A percentile compares a stretch with the other conserved stretches of the same genome.
These are phyloP conservation scores for Tinea semifulvella DNA, from an alignment of 2,888 invertebrate genomes.

Conservation along the genomic window DNA sequence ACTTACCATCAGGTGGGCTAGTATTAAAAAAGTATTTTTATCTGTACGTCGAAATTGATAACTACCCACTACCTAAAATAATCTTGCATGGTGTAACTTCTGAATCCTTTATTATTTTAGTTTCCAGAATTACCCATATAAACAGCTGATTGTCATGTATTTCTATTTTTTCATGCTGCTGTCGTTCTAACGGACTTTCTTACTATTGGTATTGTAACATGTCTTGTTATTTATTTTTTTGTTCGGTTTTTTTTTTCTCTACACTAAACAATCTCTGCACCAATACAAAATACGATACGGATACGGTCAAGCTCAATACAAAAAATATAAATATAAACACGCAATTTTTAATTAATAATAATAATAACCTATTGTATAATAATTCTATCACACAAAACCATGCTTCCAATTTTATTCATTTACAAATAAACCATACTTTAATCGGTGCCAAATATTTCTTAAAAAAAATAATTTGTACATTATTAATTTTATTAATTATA, in stretches of 20 bases:
- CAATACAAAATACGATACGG: conserved; percentile 48
- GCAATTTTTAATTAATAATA: conserved; percentile 53
- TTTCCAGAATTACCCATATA: no score
- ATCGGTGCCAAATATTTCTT: conserved; percentile 28
- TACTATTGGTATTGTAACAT: conserved; percentile 41
- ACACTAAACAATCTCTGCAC: conserved; percentile 32
- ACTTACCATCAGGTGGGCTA: no score
- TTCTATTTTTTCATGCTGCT: conserved; percentile 58
- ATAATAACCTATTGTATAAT: neutral
- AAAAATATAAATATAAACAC: conserved; percentile 63
- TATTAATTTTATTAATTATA: neutral
- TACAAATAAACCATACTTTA: conserved; percentile 20
- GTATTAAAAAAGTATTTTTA: no score
- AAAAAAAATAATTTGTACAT: conserved; percentile 16
- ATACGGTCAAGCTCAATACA: conserved; percentile 60
- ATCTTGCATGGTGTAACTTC: no score
- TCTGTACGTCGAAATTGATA: no score
- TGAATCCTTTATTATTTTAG: no score
- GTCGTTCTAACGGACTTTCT: conserved; percentile 55
- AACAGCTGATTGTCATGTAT: conserved; percentile 53
- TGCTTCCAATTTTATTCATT: conserved; percentile 46
- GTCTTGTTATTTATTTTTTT: conserved; percentile 29
- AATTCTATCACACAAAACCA: conserved; percentile 14
- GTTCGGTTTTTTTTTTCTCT: conserved; percentile 27
- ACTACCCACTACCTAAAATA: no score